A percentile compares a stretch with the other conserved stretches of the same genome.
These are phyloP conservation scores for Gandaritis pyraliata DNA, from an alignment of 2,888 invertebrate genomes.

Conservation along the genomic window DNA sequence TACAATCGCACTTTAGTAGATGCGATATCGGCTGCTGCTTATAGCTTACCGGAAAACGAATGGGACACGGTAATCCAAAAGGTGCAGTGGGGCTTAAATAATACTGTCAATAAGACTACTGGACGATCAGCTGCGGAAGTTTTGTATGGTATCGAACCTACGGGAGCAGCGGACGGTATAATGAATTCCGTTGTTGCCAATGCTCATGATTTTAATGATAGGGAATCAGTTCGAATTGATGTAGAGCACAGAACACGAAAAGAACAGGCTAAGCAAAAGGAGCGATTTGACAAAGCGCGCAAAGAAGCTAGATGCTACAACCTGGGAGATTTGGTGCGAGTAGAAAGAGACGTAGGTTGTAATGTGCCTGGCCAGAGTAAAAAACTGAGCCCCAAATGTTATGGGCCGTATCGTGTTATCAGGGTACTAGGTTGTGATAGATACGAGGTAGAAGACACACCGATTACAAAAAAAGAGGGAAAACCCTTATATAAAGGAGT, in stretches of 20 bases:
- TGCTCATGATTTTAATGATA: neutral
- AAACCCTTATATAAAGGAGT: neutral
- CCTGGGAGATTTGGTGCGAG: neutral
- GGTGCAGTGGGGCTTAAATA: constrained; percentile 8
- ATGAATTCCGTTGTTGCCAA: neutral
- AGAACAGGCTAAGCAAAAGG: constrained; percentile 1
- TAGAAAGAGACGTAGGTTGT: neutral
- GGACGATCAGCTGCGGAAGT: constrained; percentile 1
- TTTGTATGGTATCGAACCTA: neutral
- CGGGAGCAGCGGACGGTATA: neutral
- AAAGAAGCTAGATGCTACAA: neutral
- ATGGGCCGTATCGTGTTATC: neutral
- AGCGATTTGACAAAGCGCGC: too few species aligned
- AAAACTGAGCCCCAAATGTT: neutral
- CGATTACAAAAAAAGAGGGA: neutral
- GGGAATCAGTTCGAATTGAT: neutral
- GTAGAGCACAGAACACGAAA: neutral
- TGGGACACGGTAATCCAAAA: neutral
- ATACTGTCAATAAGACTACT: neutral
- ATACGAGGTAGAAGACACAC: constrained; percentile 1
- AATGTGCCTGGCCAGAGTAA: neutral
- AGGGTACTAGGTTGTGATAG: neutral
- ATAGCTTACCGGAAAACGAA: neutral
- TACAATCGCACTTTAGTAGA: neutral
- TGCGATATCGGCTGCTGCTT: neutral